phyloP scores from a whole-genome alignment of 2,797 vertebrate species.

The Hydrocynus forskahlii region DNA sequence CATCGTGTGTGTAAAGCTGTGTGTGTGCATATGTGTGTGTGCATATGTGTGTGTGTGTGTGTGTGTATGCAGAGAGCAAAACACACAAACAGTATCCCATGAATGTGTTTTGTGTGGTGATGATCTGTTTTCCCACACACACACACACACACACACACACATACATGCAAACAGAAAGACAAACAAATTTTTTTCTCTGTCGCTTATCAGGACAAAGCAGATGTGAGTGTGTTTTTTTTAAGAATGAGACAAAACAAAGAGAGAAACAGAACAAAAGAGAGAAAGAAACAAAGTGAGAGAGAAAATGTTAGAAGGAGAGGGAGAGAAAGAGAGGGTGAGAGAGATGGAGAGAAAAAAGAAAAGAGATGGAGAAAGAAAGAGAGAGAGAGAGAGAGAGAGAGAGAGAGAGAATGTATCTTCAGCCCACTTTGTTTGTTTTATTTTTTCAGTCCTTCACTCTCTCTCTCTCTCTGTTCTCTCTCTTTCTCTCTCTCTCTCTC shows the following conservation, averaged over 20 bases:
- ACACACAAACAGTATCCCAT: too few species aligned
- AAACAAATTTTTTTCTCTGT: not conserved
- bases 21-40: too few species aligned
- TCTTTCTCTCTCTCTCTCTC: slow-evolving; percentile 3
- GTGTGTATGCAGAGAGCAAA: too few species aligned
- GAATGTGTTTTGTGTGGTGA: too few species aligned
- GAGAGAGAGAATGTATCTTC: slow-evolving; percentile 55
- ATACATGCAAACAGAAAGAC: not conserved
- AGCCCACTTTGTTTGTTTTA: slow-evolving; percentile 58
- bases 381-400: slow-evolving; percentile 18
- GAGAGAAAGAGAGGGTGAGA: not conserved
- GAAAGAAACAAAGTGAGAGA: not conserved
- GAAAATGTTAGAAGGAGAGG: not conserved
- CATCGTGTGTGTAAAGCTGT: too few species aligned
- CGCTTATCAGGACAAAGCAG: slow-evolving; percentile 68
- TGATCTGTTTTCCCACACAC: too few species aligned
- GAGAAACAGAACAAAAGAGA: not conserved
- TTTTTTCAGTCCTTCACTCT: not conserved
- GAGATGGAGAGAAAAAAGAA: not conserved
- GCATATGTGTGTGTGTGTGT: too few species aligned
- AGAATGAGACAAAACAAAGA: not conserved
- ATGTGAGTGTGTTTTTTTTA: slow-evolving; percentile 65
- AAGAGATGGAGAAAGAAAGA: too few species aligned
- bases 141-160: too few species aligned
- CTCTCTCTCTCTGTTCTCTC: too few species aligned